Evolutionary conservation across 2,888 invertebrate genomes (phyloP).

Genomic region (Yponomeuta malinellus): DNA sequence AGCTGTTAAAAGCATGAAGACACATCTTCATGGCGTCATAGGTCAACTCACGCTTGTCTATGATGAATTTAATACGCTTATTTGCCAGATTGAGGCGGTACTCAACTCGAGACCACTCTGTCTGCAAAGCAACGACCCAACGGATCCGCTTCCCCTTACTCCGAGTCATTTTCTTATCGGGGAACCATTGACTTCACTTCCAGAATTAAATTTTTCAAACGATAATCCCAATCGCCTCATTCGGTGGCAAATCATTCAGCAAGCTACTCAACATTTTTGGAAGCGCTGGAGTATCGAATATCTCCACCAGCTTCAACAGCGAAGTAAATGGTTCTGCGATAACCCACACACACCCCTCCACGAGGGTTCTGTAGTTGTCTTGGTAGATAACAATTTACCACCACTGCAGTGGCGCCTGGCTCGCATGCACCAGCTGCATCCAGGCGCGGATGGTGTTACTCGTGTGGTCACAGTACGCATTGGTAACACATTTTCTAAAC

Average conservation of each 20-base stretch:
- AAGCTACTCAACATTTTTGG: slow-evolving; percentile 15
- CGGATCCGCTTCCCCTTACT: slow-evolving; percentile 9
- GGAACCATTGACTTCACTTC: slow-evolving; percentile 2
- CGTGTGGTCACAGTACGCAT: too few relatives aligned
- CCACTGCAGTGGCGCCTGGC: slow-evolving; percentile 22
- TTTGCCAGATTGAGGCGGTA: slow-evolving; percentile 9
- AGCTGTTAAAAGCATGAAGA: slow-evolving; percentile 14
- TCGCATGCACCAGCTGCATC: too few relatives aligned
- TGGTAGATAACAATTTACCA: slow-evolving; percentile 20
- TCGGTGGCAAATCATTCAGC: slow-evolving; percentile 10
- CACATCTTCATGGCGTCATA: slow-evolving; percentile 12
- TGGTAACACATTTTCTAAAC: too few relatives aligned
- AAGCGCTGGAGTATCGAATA: slow-evolving; percentile 13
- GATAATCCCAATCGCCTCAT: slow-evolving; percentile 9
- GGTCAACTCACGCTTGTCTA: slow-evolving; percentile 7
- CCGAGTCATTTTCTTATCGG: slow-evolving; percentile 14
- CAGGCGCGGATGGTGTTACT: too few relatives aligned
- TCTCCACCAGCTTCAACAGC: slow-evolving; percentile 13
- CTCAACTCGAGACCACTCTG: slow-evolving; percentile 11
- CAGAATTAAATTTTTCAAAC: not conserved
- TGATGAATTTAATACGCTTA: slow-evolving; percentile 13
- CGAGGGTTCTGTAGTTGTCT: slow-evolving; percentile 14
- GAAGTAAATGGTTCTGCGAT: slow-evolving; percentile 11
- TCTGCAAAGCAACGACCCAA: not conserved
- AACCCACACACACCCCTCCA: not conserved